Conservation (phyloP, 2,888 invertebrate species). For the Agonopterix alstromeriana region DNA sequence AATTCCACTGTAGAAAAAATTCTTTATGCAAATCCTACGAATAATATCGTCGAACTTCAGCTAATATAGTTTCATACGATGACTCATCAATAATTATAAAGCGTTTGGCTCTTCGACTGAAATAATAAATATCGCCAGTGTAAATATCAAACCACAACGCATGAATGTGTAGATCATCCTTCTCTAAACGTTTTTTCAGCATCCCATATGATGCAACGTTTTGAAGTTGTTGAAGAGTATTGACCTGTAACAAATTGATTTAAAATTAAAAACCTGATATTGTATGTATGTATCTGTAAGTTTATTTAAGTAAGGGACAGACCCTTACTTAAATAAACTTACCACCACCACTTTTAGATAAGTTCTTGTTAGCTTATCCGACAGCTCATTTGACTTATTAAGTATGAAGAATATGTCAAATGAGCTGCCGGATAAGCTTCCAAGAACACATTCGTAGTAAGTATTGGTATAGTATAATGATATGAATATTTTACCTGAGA, state of each 20-base stretch:
- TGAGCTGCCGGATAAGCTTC: too few relatives aligned
- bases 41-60: constrained; percentile 88
- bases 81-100: constrained; percentile 92
- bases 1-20: too few relatives aligned
- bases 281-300: too few relatives aligned
- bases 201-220: constrained; percentile 96
- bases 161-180: constrained; percentile 90
- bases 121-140: constrained; percentile 96
- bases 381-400: too few relatives aligned
- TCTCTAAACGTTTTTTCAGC: constrained; percentile 86
- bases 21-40: constrained; percentile 59
- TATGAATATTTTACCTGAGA: constrained; percentile 82
- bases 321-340: too few relatives aligned
- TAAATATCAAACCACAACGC: constrained; percentile 99
- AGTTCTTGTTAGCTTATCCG: too few relatives aligned
- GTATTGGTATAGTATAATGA: too few relatives aligned
- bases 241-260: constrained; percentile 76
- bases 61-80: constrained; percentile 83
- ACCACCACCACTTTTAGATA: too few relatives aligned
- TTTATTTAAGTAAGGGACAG: too few relatives aligned
- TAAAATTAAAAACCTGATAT: too few relatives aligned
- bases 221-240: constrained; percentile 93
- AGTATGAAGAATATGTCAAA: too few relatives aligned
- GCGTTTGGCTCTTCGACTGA: constrained; percentile 89
- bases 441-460: too few relatives aligned